These are phyloP conservation scores for Pangasius larnaudii DNA, from an alignment of 2,797 vertebrate species.

Conservation along the genomic window DNA sequence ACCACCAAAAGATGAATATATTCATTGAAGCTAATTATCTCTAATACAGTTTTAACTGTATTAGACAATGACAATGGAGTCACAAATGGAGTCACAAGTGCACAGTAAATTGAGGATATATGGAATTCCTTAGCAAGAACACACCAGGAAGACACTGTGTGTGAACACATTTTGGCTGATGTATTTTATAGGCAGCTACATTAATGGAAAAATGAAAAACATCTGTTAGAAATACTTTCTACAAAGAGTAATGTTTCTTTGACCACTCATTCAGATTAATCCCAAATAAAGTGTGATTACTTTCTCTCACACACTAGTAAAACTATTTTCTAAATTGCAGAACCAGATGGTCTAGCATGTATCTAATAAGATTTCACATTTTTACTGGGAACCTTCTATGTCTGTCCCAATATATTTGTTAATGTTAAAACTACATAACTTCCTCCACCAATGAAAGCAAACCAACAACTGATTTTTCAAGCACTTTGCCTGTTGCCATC, in stretches of 20 bases:
- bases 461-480: constrained; percentile 57
- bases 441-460: constrained; percentile 54
- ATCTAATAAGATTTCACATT: constrained; percentile 73
- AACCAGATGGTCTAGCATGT: constrained; percentile 49
- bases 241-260: constrained; percentile 14
- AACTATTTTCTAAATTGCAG: constrained; percentile 39
- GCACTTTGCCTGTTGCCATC: constrained; percentile 49
- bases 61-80: neutral
- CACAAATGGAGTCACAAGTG: neutral
- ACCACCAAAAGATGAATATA: neutral
- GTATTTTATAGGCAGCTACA: neutral
- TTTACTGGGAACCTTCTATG: constrained; percentile 68
- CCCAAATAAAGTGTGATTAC: constrained; percentile 23
- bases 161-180: neutral
- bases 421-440: constrained; percentile 36
- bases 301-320: constrained; percentile 12
- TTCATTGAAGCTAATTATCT: neutral
- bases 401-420: constrained; percentile 60
- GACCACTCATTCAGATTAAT: constrained; percentile 11
- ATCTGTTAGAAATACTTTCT: constrained; percentile 51
- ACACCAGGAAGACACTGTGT: neutral
- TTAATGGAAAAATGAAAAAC: constrained; percentile 37
- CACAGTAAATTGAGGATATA: neutral
- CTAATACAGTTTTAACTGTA: neutral
- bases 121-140: neutral